Base-by-base conservation (phyloP, 2,797 vertebrate genomes). In the Clangula hyemalis region DNA sequence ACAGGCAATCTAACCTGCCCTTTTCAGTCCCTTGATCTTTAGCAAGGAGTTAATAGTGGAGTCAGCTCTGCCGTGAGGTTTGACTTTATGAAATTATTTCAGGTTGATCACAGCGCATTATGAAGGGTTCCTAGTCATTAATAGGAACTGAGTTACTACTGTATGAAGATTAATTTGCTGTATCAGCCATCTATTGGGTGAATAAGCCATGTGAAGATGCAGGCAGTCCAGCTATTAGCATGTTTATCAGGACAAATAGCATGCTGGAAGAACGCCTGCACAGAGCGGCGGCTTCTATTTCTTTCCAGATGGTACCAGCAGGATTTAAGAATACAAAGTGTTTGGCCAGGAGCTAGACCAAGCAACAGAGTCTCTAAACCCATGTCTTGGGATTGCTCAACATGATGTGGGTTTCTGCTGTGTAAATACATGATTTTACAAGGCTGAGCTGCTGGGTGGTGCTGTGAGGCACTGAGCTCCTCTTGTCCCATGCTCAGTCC, bases 361-460 rank as follows among this genome's bases (percentile, higher is more conserved):
- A 58, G 36, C 38, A 49, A 15, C 5, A 24, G 39, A 10, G 8
- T 36, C 34, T 54, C 9, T 62, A 11, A 41, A 62, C 4, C 34
- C 7, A 0, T 1, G 7, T 45, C n/a, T 32, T 28, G 36, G 39
- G 74, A 4, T 10, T 13, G 34, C 39, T 62, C 36, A 21, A 6
- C 20, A 10, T 0, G 0, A 2, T 12, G 36, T 19, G 51, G 34
- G 54, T 28, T 39, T 43, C 74, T 58, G 41, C 20, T 34, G 4
- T 24, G 62, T 4, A 18, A 61, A 43, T 10, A 4, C 15, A 10
- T 13, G 16, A 2, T 0, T 1, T 2, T 6, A 27, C 8, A 45
- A 65, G 41, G 57, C 61, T 17, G n/a, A 75, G 15, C 47, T 87
- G 62, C 32, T 2, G 11, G 5, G 4, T 2, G 13, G 7, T 41